Evolutionary conservation across 2,113 vertebrate genomes (phyloP), one percentile per base, ranked within the genome.

Genomic region (Illadopsis cleaveri): DNA sequence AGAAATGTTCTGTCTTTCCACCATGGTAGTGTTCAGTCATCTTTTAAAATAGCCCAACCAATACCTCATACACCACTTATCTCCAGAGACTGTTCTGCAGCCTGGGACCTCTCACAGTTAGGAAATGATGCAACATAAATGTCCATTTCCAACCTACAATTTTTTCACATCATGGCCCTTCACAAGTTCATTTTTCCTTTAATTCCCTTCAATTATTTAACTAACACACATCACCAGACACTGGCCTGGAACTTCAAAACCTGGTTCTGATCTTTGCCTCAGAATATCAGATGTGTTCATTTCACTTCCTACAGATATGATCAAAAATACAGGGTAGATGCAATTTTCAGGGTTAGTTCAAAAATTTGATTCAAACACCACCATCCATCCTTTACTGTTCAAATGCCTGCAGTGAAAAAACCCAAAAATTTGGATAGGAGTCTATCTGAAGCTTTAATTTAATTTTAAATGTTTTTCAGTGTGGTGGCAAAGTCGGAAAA

Each of bases 41-140:
- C 85, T 92, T 94, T 94, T 94, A 96, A 96, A 96, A 95, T 89
- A 93, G 57, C 69, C 48, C 48, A 69, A 61, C 60, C 45, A 80
- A 68, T 81, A 78, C 22, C 53, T 86, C 76, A 93, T 42, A 38
- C 20, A 89, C 37, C 21, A 71, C 53, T 95, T 93, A 90, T 91
- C 88, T 86, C 64, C n/a, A 84, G 90, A 78, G 91, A 44, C 58
- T 60, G 56, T 51, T 93, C 77, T 86, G 27, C 79, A 90, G 62
- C 92, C 82, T 86, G 79, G 79, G 60, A 96, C 51, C 48, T 80
- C 83, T 89, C 2, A 0, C 45, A 23, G 7, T 83, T 81, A 83
- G 75, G 92, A 96, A 94, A 96, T 68, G 60, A 94, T 76, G 89
- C 56, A 86, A 68, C 60, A 68, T 4, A 12, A 86, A 82, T 50